These are phyloP conservation scores for Puffinus mauretanicus DNA, from an alignment of 2,113 vertebrate genomes.

Conservation along the genomic window DNA sequence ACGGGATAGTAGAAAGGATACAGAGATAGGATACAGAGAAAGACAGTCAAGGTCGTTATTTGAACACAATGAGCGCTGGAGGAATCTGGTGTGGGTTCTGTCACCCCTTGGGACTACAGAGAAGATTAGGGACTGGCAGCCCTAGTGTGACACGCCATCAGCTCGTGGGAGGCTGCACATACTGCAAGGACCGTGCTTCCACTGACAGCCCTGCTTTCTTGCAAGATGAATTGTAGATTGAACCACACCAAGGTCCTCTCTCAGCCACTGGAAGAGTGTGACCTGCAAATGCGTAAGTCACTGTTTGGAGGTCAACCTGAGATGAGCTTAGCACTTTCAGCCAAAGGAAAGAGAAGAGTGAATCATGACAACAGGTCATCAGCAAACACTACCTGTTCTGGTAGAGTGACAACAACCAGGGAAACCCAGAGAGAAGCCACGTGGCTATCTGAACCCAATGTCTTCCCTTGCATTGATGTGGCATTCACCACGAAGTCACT, in stretches of 20 bases:
- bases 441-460: accelerated
- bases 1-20: neutral
- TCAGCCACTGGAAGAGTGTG: neutral
- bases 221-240: neutral
- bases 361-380: neutral
- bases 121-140: neutral
- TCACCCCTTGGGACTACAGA: neutral
- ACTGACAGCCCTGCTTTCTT: neutral
- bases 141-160: neutral
- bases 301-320: neutral
- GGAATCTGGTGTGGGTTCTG: neutral
- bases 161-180: neutral
- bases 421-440: neutral
- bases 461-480: neutral
- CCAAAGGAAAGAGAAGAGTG: neutral
- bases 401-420: neutral
- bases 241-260: neutral
- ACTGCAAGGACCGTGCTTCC: neutral
- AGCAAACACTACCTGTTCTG: neutral
- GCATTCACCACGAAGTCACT: neutral
- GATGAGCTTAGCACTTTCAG: neutral
- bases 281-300: neutral
- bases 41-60: too few relatives aligned
- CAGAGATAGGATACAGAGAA: neutral
- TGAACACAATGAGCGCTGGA: accelerated